Percentiles rank a stretch among this genome's conserved stretches.
phyloP scores from a whole-genome alignment of 2,113 vertebrate species.

The Formicarius rufipectus region DNA sequence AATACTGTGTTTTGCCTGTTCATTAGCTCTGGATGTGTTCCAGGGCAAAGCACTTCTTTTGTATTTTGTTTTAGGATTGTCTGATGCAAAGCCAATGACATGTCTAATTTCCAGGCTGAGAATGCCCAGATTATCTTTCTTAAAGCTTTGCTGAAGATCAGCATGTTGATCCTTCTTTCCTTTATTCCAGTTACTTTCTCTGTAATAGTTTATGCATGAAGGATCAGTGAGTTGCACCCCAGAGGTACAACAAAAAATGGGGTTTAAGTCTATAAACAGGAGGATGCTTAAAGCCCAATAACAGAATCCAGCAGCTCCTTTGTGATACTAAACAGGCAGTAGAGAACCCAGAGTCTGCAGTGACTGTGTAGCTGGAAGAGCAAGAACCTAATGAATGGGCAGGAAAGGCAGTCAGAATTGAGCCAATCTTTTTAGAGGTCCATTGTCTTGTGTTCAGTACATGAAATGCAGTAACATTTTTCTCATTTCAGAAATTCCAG shows the following conservation, averaged over 20 bases:
- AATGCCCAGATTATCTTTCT: neutral
- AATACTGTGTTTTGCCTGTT: neutral
- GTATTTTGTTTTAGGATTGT: neutral
- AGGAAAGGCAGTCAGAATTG: neutral
- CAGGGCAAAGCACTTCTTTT: neutral
- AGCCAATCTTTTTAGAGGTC: neutral
- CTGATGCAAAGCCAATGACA: neutral
- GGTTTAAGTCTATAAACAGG: neutral
- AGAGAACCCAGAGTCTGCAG: neutral
- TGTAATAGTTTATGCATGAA: neutral
- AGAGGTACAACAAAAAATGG: neutral
- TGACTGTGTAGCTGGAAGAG: neutral
- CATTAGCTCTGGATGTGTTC: neutral
- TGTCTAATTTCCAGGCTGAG: neutral
- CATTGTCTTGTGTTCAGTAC: neutral
- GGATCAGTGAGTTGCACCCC: neutral
- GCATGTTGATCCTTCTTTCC: neutral
- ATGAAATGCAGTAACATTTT: neutral
- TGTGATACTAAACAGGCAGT: neutral
- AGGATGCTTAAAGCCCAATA: neutral
- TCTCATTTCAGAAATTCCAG: constrained; percentile 85
- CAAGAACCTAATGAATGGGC: neutral
- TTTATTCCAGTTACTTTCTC: neutral
- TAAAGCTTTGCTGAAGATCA: neutral
- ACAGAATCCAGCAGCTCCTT: neutral